Base-by-base conservation (phyloP, 2,113 vertebrate genomes). In the Hemiscyllium ocellatum region DNA sequence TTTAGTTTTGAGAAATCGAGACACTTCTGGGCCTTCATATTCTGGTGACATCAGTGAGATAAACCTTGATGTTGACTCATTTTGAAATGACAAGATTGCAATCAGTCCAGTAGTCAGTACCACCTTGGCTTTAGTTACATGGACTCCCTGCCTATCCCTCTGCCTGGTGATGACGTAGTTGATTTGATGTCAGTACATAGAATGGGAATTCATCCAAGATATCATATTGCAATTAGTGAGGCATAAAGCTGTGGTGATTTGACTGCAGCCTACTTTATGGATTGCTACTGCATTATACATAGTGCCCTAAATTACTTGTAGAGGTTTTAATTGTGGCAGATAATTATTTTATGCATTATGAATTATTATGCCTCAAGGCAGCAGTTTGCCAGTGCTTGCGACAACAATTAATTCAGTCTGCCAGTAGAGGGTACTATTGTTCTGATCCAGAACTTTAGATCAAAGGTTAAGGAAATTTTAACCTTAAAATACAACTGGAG, bases 371-470 rank as follows among this genome's bases (percentile, higher is more conserved):
- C 26, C 87, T 90, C 7, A 37, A 33, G 56, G n/a, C 89, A 91
- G 33, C 19, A 91, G 33, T 61, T 87, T 37, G 61, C n/a, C 33
- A 37, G 56, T 26, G 17, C 26, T 61, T 76, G 33, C 29, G 69
- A 7, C 65, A 61, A n/a, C 69, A 52, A 68, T 52, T 72, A 95
- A 50, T 70, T 72, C 69, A 29, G 17, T 93, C 94, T 47, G 10
- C 37, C 94, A 95, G 94, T 69, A 95, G 94, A 72, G 94, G 94
- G 94, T 50, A 47, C 20, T 72, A 42, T 95, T 95, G 94, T 33
- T 95, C 94, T 50, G 47, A 72, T 70, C 47, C 68, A 72, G n/a
- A 72, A 24, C 22, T 17, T 12, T 24, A 33, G 94, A 94, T 94
- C 66, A 94, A 50, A 10, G 93, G 68, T 94, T 47, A 72, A 94